A percentile compares a stretch with the other conserved stretches of the same genome.
Conservation (phyloP, 2,797 vertebrate genomes). For the Arnoldichthys spilopterus region DNA sequence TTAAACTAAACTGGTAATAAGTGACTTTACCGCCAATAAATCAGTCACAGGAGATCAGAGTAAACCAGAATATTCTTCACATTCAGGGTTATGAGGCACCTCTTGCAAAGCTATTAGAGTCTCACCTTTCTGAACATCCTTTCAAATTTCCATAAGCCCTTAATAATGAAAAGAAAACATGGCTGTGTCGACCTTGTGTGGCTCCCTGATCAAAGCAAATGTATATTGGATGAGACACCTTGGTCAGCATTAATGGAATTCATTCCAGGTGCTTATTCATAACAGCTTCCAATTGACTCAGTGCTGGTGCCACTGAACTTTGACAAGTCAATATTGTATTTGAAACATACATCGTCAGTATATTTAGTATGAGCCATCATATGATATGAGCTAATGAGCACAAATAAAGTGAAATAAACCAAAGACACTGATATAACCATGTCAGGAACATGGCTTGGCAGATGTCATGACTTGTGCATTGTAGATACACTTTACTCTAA, state of each 20-base stretch:
- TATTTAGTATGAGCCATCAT: neutral
- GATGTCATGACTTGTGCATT: neutral
- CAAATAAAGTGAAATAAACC: too few relatives aligned
- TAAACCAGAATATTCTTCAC: constrained; percentile 21
- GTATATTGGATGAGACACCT: constrained; percentile 44
- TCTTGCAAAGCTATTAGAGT: constrained; percentile 38
- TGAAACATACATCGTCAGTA: neutral
- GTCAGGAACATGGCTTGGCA: too few relatives aligned
- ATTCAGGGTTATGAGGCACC: constrained; percentile 21
- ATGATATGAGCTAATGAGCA: too few relatives aligned
- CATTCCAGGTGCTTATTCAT: constrained; percentile 50
- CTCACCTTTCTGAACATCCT: constrained; percentile 43
- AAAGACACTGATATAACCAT: too few relatives aligned
- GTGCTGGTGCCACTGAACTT: constrained; percentile 25
- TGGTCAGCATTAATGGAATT: constrained; percentile 54
- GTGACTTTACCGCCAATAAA: neutral
- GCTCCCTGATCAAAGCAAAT: constrained; percentile 54
- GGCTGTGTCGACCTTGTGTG: constrained; percentile 25
- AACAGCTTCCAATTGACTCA: constrained; percentile 50
- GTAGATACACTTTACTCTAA: neutral
- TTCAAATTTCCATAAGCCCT: constrained; percentile 52
- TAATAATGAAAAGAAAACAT: constrained; percentile 58
- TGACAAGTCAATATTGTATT: constrained; percentile 12
- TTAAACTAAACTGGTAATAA: too few relatives aligned
- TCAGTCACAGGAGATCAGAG: neutral